Percentiles rank a stretch among this genome's conserved stretches.
phyloP scores from a whole-genome alignment of 1,140 invertebrate species.

The Apis laboriosa region DNA sequence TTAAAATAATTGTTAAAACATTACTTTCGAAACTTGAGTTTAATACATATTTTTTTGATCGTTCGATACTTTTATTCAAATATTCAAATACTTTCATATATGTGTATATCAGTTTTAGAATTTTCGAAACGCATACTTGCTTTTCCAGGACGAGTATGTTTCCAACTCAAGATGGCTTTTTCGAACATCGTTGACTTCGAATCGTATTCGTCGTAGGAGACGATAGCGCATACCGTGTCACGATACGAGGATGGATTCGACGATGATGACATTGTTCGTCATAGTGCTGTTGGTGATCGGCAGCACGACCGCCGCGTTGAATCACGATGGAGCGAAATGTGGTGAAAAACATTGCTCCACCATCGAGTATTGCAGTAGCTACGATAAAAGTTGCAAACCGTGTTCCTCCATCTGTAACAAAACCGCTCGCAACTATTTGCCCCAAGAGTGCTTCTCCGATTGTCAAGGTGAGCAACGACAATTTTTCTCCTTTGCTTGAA shows the following conservation, averaged over 20 bases:
- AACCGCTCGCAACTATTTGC: slow-evolving; percentile 79
- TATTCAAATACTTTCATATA: no score
- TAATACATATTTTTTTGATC: no score
- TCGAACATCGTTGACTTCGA: neutral
- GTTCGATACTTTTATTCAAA: no score
- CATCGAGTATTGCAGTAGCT: slow-evolving; percentile 81
- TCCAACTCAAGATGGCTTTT: neutral
- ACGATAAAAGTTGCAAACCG: slow-evolving; percentile 80
- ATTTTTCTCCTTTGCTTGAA: neutral
- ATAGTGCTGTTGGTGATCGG: neutral
- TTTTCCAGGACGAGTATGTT: neutral
- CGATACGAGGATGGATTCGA: neutral
- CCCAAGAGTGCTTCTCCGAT: slow-evolving; percentile 79
- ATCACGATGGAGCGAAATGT: slow-evolving; percentile 78
- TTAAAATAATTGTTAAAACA: no score
- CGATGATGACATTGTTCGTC: neutral
- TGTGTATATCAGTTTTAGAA: no score
- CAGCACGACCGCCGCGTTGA: slow-evolving; percentile 68
- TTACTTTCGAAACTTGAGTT: no score
- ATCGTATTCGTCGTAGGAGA: no score
- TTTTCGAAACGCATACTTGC: neutral
- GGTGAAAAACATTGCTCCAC: slow-evolving; percentile 79
- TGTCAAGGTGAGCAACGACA: slow-evolving; percentile 79
- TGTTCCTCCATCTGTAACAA: slow-evolving; percentile 80
- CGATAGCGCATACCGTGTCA: neutral